Base-by-base conservation (phyloP, 2,797 vertebrate genomes). In the Microhierax caerulescens region DNA sequence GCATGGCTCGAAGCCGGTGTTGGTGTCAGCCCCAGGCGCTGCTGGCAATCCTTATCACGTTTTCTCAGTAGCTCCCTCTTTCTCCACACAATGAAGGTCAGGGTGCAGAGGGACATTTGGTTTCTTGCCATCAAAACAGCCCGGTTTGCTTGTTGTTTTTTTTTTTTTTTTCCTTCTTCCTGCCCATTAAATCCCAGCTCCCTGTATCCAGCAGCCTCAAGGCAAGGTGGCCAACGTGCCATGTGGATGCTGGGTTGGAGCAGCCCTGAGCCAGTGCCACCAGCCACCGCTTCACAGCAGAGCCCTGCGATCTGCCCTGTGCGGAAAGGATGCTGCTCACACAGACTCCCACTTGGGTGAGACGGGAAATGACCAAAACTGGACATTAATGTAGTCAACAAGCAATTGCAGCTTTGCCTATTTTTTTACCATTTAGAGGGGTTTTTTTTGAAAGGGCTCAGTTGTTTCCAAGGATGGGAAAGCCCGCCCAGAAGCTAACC, bases 1-100 rank as follows among this genome's bases (percentile, higher is more conserved):
- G 2, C 13, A 7, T 4, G 2, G 83, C 91, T 57, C 72, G 32
- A 74, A n/a, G 60, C 51, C 80, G 1, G 45, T 3, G 36, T 7
- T 4, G 17, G 28, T 69, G 59, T 61, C 84, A 68, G 14, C 78
- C 25, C 48, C 11, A 2, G 64, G 28, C 3, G 12, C 90, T 79
- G 84, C 57, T 92, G 92, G 60, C 95, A 75, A 24, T 73, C 73
- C 97, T 97, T 96, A 97, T 96, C 97, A 27, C 28, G 8, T 57
- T 94, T 95, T 91, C 88, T 83, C 97, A 96, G 94, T 13, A 32
- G 23, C 50, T 84, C 94, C 32, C 94, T 97, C 77, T 48, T 84
- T 90, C 94, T 68, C 59, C 76, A 84, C 90, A 97, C 97, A 97
- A 96, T 95, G 92, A 76, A 96, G 96, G 97, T 97, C 97, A 96